These are phyloP conservation scores for Chrysolophus pictus DNA, from an alignment of 2,797 vertebrate genomes.

Conservation along the genomic window DNA sequence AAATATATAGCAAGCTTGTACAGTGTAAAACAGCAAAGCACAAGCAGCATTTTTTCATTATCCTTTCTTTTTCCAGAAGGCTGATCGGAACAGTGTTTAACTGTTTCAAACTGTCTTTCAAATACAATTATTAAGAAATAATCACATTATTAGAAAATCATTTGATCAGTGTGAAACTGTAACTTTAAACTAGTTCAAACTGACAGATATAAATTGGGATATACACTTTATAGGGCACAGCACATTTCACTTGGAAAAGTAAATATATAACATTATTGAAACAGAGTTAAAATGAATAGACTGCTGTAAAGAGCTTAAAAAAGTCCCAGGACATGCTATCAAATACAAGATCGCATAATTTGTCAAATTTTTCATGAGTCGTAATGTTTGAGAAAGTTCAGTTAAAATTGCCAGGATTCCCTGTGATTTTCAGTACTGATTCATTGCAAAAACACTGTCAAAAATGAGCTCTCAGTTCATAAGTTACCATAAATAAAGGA, in stretches of 20 bases:
- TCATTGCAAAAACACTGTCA: not conserved
- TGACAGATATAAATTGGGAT: slow-evolving; percentile 7
- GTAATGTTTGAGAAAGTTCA: not conserved
- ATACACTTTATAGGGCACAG: not conserved
- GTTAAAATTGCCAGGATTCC: not conserved
- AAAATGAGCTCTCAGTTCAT: not conserved
- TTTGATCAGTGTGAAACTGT: not conserved
- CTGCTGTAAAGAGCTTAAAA: not conserved
- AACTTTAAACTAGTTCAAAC: slow-evolving; percentile 14
- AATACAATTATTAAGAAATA: slow-evolving; percentile 19
- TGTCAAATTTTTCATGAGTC: not conserved
- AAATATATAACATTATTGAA: slow-evolving; percentile 32
- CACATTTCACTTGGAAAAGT: slow-evolving; percentile 15
- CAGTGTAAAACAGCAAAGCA: not conserved
- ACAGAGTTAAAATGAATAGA: slow-evolving; percentile 13
- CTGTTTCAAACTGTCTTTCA: not conserved
- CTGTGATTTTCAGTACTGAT: not conserved
- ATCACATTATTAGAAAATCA: slow-evolving; percentile 27
- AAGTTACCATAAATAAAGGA: not conserved
- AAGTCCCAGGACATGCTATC: slow-evolving; percentile 6
- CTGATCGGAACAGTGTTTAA: not conserved
- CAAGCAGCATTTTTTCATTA: not conserved
- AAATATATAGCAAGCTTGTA: not conserved
- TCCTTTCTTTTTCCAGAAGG: not conserved
- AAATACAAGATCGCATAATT: not conserved